Evolutionary conservation across 2,797 vertebrate species (phyloP).

Genomic region (Epinephelus awoara): DNA sequence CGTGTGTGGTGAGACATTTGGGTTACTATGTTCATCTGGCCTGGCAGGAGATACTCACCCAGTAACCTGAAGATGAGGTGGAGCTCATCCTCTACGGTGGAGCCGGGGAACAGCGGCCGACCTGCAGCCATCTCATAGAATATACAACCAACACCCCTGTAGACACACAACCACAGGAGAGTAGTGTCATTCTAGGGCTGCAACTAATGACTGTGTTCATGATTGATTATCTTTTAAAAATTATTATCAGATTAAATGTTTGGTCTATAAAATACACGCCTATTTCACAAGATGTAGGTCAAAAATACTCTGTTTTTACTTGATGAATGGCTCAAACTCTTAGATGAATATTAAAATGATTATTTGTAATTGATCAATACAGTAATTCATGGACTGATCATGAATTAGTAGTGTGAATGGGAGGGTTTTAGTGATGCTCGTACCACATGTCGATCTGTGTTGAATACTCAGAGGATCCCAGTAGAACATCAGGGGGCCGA

Average conservation of each 20-base stretch:
- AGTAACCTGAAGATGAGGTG: constrained; percentile 98
- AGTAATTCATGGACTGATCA: background rate
- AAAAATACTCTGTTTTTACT: background rate
- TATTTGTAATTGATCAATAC: background rate
- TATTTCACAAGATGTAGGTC: too few species aligned
- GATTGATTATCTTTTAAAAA: background rate
- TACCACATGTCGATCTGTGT: constrained; percentile 99
- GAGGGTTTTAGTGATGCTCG: constrained; percentile 8
- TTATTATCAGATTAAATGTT: background rate
- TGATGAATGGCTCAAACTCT: background rate
- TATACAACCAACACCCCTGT: constrained; percentile 86
- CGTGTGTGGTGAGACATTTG: background rate
- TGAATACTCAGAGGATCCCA: constrained; percentile 96
- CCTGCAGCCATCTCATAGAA: constrained; percentile 99
- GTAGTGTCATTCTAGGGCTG: background rate
- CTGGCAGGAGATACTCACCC: constrained; percentile 83
- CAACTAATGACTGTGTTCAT: background rate
- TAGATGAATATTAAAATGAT: background rate
- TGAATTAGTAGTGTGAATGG: background rate
- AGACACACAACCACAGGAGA: background rate
- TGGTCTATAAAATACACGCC: too few species aligned
- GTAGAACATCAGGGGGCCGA: constrained; percentile 95
- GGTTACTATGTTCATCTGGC: background rate
- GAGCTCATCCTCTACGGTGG: constrained; percentile 98
- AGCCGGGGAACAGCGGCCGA: constrained; percentile 98